Conservation (phyloP, 2,888 invertebrate genomes). For the Campopleginae sp. region DNA sequence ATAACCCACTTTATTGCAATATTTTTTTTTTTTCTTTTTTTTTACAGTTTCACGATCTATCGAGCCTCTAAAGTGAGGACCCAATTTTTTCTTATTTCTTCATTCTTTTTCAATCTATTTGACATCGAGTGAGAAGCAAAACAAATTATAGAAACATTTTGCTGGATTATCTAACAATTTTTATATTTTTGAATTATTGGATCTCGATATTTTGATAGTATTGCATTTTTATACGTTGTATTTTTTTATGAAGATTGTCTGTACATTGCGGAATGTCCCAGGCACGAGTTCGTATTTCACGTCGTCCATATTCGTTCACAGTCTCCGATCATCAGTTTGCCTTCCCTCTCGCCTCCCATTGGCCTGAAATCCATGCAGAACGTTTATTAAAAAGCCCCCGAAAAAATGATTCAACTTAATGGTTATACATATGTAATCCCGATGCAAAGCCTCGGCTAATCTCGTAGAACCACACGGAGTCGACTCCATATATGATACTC, state of each 20-base stretch:
- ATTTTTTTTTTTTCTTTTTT: background rate
- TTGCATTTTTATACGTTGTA: background rate
- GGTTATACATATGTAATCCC: constrained; percentile 84
- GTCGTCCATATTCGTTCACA: constrained; percentile 72
- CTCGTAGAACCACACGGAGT: constrained; percentile 80
- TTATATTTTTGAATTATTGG: background rate
- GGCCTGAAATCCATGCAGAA: constrained; percentile 60
- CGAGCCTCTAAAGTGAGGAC: background rate
- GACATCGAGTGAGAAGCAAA: background rate
- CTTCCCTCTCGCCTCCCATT: constrained; percentile 52
- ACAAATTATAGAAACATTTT: background rate
- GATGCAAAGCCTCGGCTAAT: constrained; percentile 82
- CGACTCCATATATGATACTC: constrained; percentile 75
- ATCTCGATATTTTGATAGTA: background rate
- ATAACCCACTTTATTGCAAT: background rate
- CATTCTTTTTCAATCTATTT: background rate
- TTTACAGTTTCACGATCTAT: background rate
- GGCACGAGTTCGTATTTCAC: constrained; percentile 54
- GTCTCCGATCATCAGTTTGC: constrained; percentile 64
- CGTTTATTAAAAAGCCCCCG: constrained; percentile 78
- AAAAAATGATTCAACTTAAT: constrained; percentile 83
- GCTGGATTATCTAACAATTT: background rate
- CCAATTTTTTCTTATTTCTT: background rate
- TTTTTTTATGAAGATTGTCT: background rate
- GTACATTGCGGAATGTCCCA: background rate